Percentiles rank a stretch among this genome's conserved stretches.
These are phyloP conservation scores for Entomobrya proxima DNA, from an alignment of 2,888 invertebrate species.

Conservation along the genomic window DNA sequence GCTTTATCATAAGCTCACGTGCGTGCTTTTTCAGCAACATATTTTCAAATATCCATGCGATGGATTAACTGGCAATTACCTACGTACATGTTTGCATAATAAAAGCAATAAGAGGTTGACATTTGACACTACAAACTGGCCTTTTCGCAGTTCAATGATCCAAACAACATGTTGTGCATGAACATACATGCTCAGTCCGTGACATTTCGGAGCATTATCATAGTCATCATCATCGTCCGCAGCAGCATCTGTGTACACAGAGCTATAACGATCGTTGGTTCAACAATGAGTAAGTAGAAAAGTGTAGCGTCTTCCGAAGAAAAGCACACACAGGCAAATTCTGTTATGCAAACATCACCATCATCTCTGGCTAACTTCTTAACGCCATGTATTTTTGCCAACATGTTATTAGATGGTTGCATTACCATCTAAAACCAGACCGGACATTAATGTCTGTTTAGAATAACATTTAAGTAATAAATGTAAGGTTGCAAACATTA, in stretches of 20 bases:
- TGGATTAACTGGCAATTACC: not conserved
- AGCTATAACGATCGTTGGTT: not conserved
- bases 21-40: not conserved
- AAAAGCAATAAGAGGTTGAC: constrained; percentile 9
- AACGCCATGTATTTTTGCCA: not conserved
- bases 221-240: not conserved
- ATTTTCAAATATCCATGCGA: too few relatives aligned
- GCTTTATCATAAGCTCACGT: not conserved
- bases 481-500: not conserved
- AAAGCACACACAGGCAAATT: too few relatives aligned
- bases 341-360: too few relatives aligned
- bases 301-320: too few relatives aligned
- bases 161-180: not conserved
- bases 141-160: constrained; percentile 19
- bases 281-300: too few relatives aligned
- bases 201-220: too few relatives aligned
- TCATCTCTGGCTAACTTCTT: too few relatives aligned
- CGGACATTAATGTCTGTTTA: constrained; percentile 6
- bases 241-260: not conserved
- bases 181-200: not conserved
- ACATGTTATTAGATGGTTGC: not conserved
- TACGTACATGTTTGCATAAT: not conserved
- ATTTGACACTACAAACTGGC: not conserved
- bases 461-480: not conserved
- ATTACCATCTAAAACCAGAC: not conserved